Conservation (phyloP, 2,888 invertebrate genomes). For the Eurois occulta region DNA sequence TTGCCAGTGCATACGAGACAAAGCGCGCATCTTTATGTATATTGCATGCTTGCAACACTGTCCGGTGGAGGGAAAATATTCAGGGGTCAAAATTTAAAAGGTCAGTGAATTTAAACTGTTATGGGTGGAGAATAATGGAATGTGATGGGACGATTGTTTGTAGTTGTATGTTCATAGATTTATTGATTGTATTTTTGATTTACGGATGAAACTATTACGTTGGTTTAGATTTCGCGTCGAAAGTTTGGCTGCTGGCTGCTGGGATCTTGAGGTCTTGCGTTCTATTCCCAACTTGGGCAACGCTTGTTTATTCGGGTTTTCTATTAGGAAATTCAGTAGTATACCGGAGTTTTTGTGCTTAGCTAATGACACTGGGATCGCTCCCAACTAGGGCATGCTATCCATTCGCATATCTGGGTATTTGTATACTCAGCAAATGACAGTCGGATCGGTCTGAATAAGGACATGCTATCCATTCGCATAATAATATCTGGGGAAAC, state of each 20-base stretch:
- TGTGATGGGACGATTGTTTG: not conserved
- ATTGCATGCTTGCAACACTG: constrained; percentile 56
- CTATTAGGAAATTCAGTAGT: not conserved
- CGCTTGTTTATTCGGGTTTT: not conserved
- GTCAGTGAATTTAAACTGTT: constrained; percentile 43
- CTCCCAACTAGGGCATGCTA: not conserved
- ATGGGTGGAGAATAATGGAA: constrained; percentile 16
- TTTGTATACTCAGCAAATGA: not conserved
- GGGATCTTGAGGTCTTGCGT: not conserved
- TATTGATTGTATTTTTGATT: not conserved
- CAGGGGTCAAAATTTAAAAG: constrained; percentile 57
- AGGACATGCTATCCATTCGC: not conserved
- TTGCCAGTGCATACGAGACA: constrained; percentile 52
- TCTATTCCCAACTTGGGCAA: not conserved
- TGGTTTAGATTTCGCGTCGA: not conserved
- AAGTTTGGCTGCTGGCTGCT: not conserved
- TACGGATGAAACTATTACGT: not conserved
- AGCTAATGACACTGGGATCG: not conserved
- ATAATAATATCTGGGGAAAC: not conserved
- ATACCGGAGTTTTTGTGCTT: too few species aligned
- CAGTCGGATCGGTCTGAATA: not conserved
- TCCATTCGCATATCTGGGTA: not conserved
- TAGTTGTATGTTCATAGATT: not conserved
- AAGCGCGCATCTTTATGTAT: constrained; percentile 47
- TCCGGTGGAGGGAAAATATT: constrained; percentile 38